Base-by-base conservation (phyloP, 2,888 invertebrate species). In the Alcis repandata region DNA sequence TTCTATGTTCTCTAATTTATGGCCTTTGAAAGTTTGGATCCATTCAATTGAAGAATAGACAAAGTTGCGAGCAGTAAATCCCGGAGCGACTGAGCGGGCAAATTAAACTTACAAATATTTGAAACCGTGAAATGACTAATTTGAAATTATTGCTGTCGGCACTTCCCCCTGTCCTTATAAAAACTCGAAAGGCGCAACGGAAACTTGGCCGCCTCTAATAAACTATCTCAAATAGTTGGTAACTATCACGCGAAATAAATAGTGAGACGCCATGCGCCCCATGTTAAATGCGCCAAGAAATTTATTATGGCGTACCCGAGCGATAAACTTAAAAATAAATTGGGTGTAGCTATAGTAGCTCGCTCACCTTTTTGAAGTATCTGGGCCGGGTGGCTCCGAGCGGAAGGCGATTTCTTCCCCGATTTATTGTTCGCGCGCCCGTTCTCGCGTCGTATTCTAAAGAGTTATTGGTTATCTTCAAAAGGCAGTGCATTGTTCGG, bases 281-380 rank as follows among this genome's bases (percentile, higher is more conserved):
- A 75, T 78, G 74, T 80, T 81, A 70, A 79, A 80, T 79, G 76
- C 75, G 68, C 67, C 69, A 73, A 76, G 78, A 80, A 79, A 86
- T 85, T 85, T 84, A 83, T 81, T 75, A 74, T 70, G 68, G 73
- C 78, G 77, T 82, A 84, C 59, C 80, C 75, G 62, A 76, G 77
- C 83, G 77, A 81, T 85, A 85, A 86, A 88, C 82, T 86, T 66
- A 70, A 79, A 77, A 85, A 84, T 85, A 84, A 86, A 86, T 86
- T 84, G 82, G 79, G 80, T 78, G 79, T 74, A 76, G 72, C 74
- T 73, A 77, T 83, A 82, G 82, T 79, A 53, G 77, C 61, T 73
- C 77, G 77, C 61, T 73, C 77, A 76, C 71, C 69, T 71, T 64
- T 61, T 61, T 56, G 56, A 53, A 69, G 68, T 66, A 63, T 67